Evolutionary conservation across 2,797 vertebrate species (phyloP).

Genomic region (Mus caroli): DNA sequence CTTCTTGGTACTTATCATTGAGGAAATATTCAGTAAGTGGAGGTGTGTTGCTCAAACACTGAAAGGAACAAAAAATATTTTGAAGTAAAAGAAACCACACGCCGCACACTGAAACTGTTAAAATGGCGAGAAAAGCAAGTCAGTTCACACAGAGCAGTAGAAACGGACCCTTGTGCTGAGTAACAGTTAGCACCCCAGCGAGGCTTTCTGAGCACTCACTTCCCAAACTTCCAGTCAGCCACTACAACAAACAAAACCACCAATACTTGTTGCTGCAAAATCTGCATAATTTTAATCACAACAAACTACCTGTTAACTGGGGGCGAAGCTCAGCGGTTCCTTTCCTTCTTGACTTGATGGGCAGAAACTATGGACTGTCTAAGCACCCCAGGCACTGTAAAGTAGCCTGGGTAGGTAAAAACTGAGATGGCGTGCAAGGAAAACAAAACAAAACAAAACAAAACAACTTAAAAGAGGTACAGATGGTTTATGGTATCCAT

Average conservation of each 20-base stretch:
- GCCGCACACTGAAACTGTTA: conserved; percentile 45
- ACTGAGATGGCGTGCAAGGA: conserved; percentile 54
- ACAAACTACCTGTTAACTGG: conserved; percentile 75
- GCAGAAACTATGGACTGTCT: conserved; percentile 72
- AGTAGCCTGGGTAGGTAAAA: conserved; percentile 78
- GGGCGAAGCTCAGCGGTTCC: conserved; percentile 67
- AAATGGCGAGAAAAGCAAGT: conserved; percentile 57
- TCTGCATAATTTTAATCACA: conserved; percentile 75
- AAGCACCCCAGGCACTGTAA: conserved; percentile 70
- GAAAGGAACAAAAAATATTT: conserved; percentile 82
- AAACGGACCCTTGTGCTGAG: conserved; percentile 34
- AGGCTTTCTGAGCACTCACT: conserved; percentile 60
- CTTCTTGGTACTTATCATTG: conserved; percentile 97
- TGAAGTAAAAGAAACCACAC: conserved; percentile 69
- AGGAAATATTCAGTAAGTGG: conserved; percentile 98
- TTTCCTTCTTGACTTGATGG: conserved; percentile 72
- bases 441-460: no score
- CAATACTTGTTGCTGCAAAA: conserved; percentile 67
- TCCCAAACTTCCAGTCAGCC: conserved; percentile 69
- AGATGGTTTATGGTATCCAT: neutral
- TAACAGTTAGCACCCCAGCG: conserved; percentile 56
- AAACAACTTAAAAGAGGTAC: conserved; percentile 53
- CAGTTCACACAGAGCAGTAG: conserved; percentile 54
- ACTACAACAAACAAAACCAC: conserved; percentile 64
- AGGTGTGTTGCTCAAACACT: conserved; percentile 99